These are phyloP conservation scores for Condylura cristata DNA, from an alignment of 2,113 vertebrate species.

Conservation along the genomic window DNA sequence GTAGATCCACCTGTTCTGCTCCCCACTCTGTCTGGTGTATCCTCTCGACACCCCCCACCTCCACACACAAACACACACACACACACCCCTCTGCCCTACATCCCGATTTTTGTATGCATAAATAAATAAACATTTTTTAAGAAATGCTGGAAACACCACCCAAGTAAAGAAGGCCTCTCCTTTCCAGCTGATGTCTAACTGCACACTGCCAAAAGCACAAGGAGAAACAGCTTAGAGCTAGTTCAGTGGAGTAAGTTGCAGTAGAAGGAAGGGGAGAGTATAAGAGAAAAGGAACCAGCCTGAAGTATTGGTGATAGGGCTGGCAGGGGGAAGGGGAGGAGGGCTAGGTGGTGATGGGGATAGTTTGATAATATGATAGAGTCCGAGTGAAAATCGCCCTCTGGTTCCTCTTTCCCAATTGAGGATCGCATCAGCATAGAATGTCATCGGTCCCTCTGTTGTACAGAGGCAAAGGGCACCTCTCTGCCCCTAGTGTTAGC, in stretches of 20 bases:
- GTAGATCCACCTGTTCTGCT: no score
- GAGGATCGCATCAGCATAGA: neutral
- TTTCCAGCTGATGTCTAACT: neutral
- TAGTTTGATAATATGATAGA: neutral
- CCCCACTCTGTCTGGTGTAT: no score
- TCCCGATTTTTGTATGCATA: no score
- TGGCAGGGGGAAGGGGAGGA: accelerated
- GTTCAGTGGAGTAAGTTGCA: neutral
- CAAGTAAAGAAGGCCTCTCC: neutral
- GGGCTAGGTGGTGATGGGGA: neutral
- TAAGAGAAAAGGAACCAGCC: neutral
- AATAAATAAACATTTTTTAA: no score
- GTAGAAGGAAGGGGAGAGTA: neutral
- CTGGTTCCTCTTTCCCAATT: neutral
- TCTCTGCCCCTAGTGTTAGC: neutral
- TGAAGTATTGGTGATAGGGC: accelerated
- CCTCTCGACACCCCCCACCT: no score
- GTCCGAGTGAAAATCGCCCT: neutral
- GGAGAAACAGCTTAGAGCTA: accelerated
- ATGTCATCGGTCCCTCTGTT: neutral
- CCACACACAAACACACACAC: no score
- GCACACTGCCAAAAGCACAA: neutral
- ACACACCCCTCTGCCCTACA: no score
- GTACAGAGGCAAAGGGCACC: neutral
- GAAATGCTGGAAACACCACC: neutral